Evolutionary conservation across 1,140 invertebrate genomes (phyloP), one percentile per base, ranked within the genome.

Genomic region (Eurosta solidaginis): DNA sequence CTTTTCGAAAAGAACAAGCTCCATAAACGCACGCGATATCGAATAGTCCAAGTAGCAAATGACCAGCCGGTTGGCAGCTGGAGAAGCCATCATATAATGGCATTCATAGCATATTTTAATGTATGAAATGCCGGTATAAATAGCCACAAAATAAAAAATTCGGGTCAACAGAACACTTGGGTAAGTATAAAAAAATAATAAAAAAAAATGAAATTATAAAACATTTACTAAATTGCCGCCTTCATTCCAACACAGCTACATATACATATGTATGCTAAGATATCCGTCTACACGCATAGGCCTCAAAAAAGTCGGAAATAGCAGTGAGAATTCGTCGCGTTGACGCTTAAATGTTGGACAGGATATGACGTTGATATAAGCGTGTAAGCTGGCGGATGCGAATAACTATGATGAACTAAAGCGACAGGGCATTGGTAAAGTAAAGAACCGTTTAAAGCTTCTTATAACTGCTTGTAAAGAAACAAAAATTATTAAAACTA

Each of bases 171-270:
- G 25, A 47, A 42, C 73, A 47, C 17, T 7, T 25, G 5, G 22
- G 40, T 20, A 42, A 59, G n/a, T 59, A 40, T n/a, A 40, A 68
- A 0, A 36, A 73, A 36, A 59, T 1, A 59, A 76, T 20, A 50
- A 52, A 50, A 76, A 6, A 27, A 68, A 14, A 68, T 20, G 7
- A 68, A 74, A 76, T 74, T 49, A 76, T 76, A 52, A 76, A 76
- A 76, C 47, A 76, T 47, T 76, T 47, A 76, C 49, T 49, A 76
- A 76, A 76, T 76, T 76, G 47, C 49, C 49, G 75, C 17, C 33
- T 52, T 22, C 47, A 36, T 22, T n/a, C 44, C 17, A 63, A 40
- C 5, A 63, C 29, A 63, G n/a, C n/a, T 17, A 59, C 52, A 52
- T 27, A 36, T 14, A 59, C 49, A 25, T 1, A 5, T 20, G 10